These are phyloP conservation scores for Pseudolycoriella hygida DNA, from an alignment of 2,888 invertebrate species.

Conservation along the genomic window DNA sequence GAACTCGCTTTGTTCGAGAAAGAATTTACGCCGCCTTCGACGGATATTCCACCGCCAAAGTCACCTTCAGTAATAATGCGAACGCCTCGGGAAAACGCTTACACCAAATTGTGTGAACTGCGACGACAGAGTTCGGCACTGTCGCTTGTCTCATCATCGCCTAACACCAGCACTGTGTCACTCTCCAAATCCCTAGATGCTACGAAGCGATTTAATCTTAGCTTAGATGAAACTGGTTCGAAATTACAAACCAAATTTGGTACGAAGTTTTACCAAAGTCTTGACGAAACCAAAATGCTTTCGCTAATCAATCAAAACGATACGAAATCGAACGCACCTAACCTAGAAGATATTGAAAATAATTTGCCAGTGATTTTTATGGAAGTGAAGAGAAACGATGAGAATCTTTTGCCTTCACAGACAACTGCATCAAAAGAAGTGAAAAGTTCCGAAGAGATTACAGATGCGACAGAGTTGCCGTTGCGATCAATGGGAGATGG, in stretches of 20 bases:
- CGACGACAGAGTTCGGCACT: conserved; percentile 69
- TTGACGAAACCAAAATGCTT: conserved; percentile 40
- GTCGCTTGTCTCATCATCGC: conserved; percentile 39
- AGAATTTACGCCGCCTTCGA: conserved; percentile 39
- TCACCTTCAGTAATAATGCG: conserved; percentile 38
- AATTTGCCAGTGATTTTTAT: neutral
- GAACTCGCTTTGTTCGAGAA: conserved; percentile 55
- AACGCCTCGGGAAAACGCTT: conserved; percentile 67
- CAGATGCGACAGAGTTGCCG: neutral
- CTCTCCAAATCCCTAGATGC: conserved; percentile 23
- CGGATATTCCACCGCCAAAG: conserved; percentile 35
- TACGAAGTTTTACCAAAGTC: conserved; percentile 45
- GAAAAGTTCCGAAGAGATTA: neutral
- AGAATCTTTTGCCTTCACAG: neutral
- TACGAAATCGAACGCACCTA: too few relatives aligned
- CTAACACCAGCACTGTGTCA: conserved; percentile 10
- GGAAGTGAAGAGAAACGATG: neutral
- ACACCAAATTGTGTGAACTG: conserved; percentile 78
- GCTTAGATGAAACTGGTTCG: conserved; percentile 48
- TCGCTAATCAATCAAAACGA: conserved; percentile 16
- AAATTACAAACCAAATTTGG: conserved; percentile 21
- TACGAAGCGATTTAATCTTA: conserved; percentile 50
- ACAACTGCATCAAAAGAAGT: neutral
- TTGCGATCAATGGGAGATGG: neutral
- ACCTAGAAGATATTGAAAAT: neutral